Conservation (phyloP, 2,797 vertebrate species). For the Eulemur rubriventer region DNA sequence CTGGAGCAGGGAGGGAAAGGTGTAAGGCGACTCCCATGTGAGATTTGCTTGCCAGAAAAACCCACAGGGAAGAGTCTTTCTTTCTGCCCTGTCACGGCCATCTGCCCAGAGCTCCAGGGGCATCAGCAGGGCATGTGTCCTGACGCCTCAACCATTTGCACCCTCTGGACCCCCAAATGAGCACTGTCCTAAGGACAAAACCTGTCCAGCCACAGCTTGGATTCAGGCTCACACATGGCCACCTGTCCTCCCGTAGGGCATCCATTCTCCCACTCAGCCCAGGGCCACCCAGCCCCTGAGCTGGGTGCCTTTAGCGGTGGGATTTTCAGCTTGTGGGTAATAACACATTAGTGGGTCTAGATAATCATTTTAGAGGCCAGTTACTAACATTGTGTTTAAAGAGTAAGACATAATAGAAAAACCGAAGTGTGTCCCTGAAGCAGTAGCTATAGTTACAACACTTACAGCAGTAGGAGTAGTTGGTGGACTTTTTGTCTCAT, state of each 20-base stretch:
- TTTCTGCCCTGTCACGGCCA: neutral
- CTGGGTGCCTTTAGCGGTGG: rapidly evolving
- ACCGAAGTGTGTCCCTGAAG: neutral
- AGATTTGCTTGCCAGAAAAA: neutral
- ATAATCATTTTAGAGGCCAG: neutral
- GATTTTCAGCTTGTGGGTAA: neutral
- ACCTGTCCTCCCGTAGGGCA: rapidly evolving
- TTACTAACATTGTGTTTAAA: neutral
- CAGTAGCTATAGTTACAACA: rapidly evolving
- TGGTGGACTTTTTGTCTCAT: neutral
- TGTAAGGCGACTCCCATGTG: rapidly evolving
- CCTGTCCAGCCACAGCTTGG: too few relatives aligned
- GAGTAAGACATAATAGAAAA: neutral
- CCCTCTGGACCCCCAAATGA: rapidly evolving
- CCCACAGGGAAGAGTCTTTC: neutral
- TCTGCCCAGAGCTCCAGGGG: neutral
- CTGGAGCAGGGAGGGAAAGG: rapidly evolving
- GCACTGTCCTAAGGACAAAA: neutral
- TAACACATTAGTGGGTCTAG: rapidly evolving
- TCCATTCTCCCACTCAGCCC: rapidly evolving
- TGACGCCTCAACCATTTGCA: neutral
- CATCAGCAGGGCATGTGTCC: neutral
- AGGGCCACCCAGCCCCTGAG: too few relatives aligned
- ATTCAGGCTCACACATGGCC: neutral
- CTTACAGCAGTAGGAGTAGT: neutral